These are phyloP conservation scores for Chrysina gloriosa DNA, from an alignment of 2,888 invertebrate species.

Conservation along the genomic window DNA sequence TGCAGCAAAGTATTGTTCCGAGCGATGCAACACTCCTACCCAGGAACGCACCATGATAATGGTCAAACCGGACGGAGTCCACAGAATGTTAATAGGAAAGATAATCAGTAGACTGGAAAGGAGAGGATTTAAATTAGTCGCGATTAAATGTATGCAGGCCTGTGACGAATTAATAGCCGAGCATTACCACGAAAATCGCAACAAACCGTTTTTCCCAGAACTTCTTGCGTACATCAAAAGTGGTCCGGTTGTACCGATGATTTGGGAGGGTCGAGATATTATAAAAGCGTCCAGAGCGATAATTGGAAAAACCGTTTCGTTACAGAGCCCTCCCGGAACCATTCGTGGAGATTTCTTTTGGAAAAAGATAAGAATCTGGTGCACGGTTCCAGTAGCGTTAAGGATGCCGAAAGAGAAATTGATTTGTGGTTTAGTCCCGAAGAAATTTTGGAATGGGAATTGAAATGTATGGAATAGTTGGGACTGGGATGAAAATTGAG, in stretches of 20 bases:
- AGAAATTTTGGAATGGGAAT: constrained; percentile 81
- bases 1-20: background rate
- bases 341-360: constrained; percentile 94
- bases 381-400: constrained; percentile 94
- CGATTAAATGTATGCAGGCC: constrained; percentile 90
- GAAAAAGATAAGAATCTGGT: constrained; percentile 93
- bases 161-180: constrained; percentile 82
- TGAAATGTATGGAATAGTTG: too few relatives aligned
- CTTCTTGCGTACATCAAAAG: constrained; percentile 71
- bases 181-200: constrained; percentile 90
- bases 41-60: constrained; percentile 81
- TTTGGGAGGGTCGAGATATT: constrained; percentile 92
- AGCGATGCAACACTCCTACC: background rate
- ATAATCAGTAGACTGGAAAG: constrained; percentile 93
- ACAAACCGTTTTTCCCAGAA: constrained; percentile 90
- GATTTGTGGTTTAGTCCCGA: constrained; percentile 89
- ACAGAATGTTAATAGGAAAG: constrained; percentile 91
- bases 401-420: constrained; percentile 93
- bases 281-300: constrained; percentile 93
- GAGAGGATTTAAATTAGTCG: constrained; percentile 93
- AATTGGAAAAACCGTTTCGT: constrained; percentile 97
- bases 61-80: constrained; percentile 96
- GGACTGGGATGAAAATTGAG: constrained; percentile 70
- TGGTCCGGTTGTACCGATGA: constrained; percentile 90
- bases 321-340: constrained; percentile 90